These are phyloP conservation scores for Nibea coibor DNA, from an alignment of 2,113 vertebrate species.

Conservation along the genomic window DNA sequence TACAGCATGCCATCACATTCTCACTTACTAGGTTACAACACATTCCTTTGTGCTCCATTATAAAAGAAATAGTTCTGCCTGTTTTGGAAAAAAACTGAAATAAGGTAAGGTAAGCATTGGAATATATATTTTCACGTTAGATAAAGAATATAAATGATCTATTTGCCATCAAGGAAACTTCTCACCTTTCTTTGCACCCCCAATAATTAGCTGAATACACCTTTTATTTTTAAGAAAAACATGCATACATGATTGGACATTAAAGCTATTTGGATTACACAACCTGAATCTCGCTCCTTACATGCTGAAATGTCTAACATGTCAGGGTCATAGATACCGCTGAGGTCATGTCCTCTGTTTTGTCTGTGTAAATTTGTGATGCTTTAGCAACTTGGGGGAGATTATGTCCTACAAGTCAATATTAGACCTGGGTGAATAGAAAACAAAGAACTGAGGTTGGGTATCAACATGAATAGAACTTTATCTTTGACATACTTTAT, in stretches of 20 bases:
- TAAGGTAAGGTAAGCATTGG: not conserved
- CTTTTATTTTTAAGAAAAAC: not conserved
- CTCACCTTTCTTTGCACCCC: not conserved
- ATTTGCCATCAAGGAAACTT: not conserved
- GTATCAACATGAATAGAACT: not conserved
- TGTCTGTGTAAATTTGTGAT: not conserved
- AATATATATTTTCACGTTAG: not conserved
- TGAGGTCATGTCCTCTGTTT: conserved; percentile 3
- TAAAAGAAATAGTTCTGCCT: too few relatives aligned
- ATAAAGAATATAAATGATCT: too few relatives aligned
- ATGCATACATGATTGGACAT: not conserved
- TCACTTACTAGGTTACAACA: not conserved
- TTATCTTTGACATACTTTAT: too few relatives aligned
- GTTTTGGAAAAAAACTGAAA: not conserved
- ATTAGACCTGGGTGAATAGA: not conserved
- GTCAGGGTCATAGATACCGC: not conserved
- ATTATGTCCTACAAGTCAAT: not conserved
- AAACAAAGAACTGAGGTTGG: too few relatives aligned
- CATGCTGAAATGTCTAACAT: conserved; percentile 17
- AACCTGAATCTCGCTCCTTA: not conserved
- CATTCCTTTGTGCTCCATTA: too few relatives aligned
- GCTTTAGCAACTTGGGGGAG: too few relatives aligned
- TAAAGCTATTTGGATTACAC: not conserved
- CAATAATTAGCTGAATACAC: not conserved
- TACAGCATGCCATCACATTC: not conserved